Evolutionary conservation across 2,113 vertebrate genomes (phyloP).

Genomic region (Dinomys branickii): DNA sequence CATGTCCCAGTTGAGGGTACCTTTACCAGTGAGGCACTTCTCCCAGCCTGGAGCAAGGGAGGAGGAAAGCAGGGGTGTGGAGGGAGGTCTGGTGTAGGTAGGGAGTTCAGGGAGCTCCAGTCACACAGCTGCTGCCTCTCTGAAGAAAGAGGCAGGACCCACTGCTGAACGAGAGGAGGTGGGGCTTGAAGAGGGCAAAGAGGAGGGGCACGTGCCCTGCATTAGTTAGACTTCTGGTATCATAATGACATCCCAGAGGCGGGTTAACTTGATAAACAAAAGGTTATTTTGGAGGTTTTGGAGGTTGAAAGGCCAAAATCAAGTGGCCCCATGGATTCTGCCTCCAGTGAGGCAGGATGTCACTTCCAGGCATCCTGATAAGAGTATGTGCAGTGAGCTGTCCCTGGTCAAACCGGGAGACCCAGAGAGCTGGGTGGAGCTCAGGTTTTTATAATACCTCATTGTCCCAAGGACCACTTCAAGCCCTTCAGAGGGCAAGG

Average conservation of each 20-base stretch:
- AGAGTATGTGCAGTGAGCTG: background rate
- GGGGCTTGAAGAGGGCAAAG: too few relatives aligned
- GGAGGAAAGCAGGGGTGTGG: background rate
- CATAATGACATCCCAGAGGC: background rate
- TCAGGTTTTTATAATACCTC: background rate
- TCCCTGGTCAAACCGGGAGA: background rate
- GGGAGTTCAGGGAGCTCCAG: background rate
- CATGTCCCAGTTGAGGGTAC: background rate
- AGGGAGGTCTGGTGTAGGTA: background rate
- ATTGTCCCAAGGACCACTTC: background rate
- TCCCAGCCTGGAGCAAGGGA: background rate
- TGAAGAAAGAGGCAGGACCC: background rate
- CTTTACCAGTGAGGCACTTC: background rate
- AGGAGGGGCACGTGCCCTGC: background rate
- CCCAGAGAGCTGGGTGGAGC: background rate
- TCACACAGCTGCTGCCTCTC: background rate
- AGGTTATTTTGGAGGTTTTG: background rate
- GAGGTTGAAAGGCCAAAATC: background rate
- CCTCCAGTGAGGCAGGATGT: background rate
- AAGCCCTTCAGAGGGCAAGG: background rate
- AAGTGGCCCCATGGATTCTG: background rate
- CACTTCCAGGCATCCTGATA: background rate
- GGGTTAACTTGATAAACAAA: background rate
- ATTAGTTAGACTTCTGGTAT: background rate
- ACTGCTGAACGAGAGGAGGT: background rate